phyloP scores from a whole-genome alignment of 2,888 invertebrate species.

The Pherbina coryleti region DNA sequence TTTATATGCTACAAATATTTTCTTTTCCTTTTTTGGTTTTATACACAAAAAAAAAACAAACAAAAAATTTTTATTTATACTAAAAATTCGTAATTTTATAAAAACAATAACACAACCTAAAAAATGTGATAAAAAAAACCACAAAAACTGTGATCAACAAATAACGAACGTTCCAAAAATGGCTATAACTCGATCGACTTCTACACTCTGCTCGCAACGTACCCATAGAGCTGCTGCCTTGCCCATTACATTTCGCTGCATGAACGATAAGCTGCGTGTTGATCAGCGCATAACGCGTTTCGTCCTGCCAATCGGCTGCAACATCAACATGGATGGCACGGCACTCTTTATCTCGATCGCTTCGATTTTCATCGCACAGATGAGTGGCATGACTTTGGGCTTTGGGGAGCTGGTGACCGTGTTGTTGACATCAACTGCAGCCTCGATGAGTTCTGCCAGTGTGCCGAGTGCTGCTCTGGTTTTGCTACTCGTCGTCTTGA shows the following conservation, averaged over 20 bases:
- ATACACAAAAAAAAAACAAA: conserved; percentile 46
- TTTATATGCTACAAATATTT: conserved; percentile 61
- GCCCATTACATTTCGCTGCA: conserved; percentile 87
- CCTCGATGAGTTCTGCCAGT: conserved; percentile 89
- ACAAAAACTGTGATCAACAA: conserved; percentile 44
- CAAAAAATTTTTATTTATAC: conserved; percentile 40
- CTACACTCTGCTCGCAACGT: not conserved
- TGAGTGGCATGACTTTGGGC: conserved; percentile 84
- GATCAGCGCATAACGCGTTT: conserved; percentile 88
- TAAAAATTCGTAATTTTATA: conserved; percentile 27
- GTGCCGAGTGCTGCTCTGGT: conserved; percentile 90
- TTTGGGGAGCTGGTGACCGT: conserved; percentile 89
- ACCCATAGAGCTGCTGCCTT: conserved; percentile 83
- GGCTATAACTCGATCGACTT: not conserved
- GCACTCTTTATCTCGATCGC: conserved; percentile 90
- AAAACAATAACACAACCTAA: conserved; percentile 33
- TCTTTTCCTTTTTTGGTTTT: conserved; percentile 59
- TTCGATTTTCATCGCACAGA: conserved; percentile 86
- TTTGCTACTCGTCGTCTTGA: conserved; percentile 82
- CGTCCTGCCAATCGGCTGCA: conserved; percentile 90
- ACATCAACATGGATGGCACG: conserved; percentile 94
- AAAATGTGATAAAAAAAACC: conserved; percentile 31
- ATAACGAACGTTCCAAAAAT: conserved; percentile 43
- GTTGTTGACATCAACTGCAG: conserved; percentile 85
- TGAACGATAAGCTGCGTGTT: conserved; percentile 86